These are phyloP conservation scores for Agonum fuliginosum DNA, from an alignment of 2,888 invertebrate genomes.

Conservation along the genomic window DNA sequence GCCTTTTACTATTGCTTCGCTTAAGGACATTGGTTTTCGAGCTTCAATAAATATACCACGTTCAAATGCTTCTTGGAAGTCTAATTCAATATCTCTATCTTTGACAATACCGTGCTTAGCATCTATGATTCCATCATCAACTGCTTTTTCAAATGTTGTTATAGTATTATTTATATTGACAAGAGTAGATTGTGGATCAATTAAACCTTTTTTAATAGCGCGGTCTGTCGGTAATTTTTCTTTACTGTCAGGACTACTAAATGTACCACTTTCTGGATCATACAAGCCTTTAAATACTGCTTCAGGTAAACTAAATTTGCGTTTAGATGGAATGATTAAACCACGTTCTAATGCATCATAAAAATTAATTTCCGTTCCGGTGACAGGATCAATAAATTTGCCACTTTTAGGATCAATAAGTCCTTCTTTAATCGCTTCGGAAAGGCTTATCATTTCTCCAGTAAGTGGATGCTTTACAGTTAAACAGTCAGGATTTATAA, in stretches of 20 bases:
- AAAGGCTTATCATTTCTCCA: slow-evolving; percentile 86
- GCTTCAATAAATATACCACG: slow-evolving; percentile 88
- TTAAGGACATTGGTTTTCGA: slow-evolving; percentile 85
- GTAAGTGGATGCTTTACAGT: slow-evolving; percentile 87
- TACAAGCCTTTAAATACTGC: slow-evolving; percentile 95
- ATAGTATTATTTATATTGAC: slow-evolving; percentile 88
- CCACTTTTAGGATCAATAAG: slow-evolving; percentile 88
- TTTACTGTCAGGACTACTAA: slow-evolving; percentile 86
- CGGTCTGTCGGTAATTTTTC: slow-evolving; percentile 87
- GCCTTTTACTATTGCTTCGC: slow-evolving; percentile 88
- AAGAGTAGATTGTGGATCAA: slow-evolving; percentile 90
- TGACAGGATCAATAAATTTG: slow-evolving; percentile 84
- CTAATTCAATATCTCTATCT: slow-evolving; percentile 79
- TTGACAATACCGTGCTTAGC: slow-evolving; percentile 82
- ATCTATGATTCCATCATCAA: slow-evolving; percentile 85
- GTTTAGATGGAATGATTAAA: slow-evolving; percentile 86
- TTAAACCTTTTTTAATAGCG: slow-evolving; percentile 88
- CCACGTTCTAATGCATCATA: slow-evolving; percentile 90
- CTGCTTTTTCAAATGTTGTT: slow-evolving; percentile 88
- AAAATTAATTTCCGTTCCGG: slow-evolving; percentile 84
- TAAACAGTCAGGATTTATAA: slow-evolving; percentile 85
- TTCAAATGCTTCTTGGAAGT: slow-evolving; percentile 91
- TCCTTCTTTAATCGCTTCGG: slow-evolving; percentile 85
- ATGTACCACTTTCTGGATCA: slow-evolving; percentile 88
- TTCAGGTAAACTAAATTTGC: slow-evolving; percentile 89